A percentile compares a stretch with the other conserved stretches of the same genome.
Conservation (phyloP, 2,113 vertebrate species). For the Hiodon alosoides region DNA sequence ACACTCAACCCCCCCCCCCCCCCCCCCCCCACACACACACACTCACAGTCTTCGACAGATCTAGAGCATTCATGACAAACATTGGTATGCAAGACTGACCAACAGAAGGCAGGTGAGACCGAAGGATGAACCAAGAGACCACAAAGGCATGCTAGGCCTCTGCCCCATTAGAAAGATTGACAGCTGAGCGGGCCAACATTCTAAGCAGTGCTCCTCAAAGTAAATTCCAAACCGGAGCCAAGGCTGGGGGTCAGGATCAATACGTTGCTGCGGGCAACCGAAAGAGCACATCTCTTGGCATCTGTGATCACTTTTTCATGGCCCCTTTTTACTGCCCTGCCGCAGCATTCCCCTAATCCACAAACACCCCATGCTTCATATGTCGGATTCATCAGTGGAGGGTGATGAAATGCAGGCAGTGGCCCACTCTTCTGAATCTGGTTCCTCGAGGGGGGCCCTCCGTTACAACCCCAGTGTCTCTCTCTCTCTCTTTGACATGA, state of each 20-base stretch:
- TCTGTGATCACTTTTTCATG: background rate
- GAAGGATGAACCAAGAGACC: no score
- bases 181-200: background rate
- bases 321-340: background rate
- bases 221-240: background rate
- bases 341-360: background rate
- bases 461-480: constrained; percentile 13
- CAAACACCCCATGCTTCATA: background rate
- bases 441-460: constrained; percentile 12
- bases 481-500: constrained; percentile 1
- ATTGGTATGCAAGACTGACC: no score
- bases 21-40: background rate
- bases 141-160: no score
- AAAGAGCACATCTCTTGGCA: background rate
- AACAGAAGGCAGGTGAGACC: no score
- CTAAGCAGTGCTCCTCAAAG: background rate
- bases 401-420: background rate
- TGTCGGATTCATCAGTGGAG: background rate
- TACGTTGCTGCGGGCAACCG: background rate
- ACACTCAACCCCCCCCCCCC: no score
- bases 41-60: background rate
- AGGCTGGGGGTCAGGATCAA: constrained; percentile 1
- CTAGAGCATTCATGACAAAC: background rate
- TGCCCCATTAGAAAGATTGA: no score
- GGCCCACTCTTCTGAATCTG: constrained; percentile 3